Percentiles rank a stretch among this genome's conserved stretches.
These are phyloP conservation scores for Penaeus indicus DNA, from an alignment of 1,140 invertebrate species.

Conservation along the genomic window DNA sequence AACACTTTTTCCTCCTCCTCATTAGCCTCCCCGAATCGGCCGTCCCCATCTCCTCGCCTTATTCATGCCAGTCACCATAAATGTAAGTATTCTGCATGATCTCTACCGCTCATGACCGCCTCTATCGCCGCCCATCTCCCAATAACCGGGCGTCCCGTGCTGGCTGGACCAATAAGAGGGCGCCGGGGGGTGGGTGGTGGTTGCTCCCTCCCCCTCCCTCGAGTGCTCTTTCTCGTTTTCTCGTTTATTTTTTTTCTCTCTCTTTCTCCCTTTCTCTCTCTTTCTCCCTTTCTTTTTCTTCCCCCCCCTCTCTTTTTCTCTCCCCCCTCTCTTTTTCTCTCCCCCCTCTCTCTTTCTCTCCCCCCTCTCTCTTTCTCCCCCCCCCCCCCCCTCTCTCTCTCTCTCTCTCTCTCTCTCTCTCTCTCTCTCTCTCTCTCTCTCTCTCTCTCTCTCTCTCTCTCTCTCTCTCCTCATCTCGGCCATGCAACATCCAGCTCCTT, in stretches of 20 bases:
- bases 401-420: constrained; percentile 20
- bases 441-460: constrained; percentile 29
- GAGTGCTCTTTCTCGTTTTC: background rate
- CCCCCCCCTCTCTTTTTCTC: background rate
- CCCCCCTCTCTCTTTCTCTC: too few relatives aligned
- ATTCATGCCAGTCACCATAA: too few relatives aligned
- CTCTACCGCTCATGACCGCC: too few relatives aligned
- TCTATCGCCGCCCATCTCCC: too few relatives aligned
- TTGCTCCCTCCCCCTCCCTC: background rate
- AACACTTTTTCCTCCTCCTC: background rate
- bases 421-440: constrained; percentile 37
- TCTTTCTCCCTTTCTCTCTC: constrained; percentile 39
- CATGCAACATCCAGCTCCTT: background rate
- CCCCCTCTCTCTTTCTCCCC: too few relatives aligned
- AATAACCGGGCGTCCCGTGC: too few relatives aligned
- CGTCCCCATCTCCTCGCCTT: too few relatives aligned
- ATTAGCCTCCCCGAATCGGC: background rate
- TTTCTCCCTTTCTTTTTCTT: constrained; percentile 28
- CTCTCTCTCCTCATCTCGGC: constrained; percentile 8
- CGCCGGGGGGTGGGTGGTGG: too few relatives aligned
- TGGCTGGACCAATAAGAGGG: too few relatives aligned
- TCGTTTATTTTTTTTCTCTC: constrained; percentile 12
- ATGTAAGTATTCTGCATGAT: too few relatives aligned
- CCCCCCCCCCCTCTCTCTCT: background rate
- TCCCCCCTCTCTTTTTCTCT: too few relatives aligned